Conservation (phyloP, 35 echinoderm and acorn worm genomes). For the Apostichopus japonicus region DNA sequence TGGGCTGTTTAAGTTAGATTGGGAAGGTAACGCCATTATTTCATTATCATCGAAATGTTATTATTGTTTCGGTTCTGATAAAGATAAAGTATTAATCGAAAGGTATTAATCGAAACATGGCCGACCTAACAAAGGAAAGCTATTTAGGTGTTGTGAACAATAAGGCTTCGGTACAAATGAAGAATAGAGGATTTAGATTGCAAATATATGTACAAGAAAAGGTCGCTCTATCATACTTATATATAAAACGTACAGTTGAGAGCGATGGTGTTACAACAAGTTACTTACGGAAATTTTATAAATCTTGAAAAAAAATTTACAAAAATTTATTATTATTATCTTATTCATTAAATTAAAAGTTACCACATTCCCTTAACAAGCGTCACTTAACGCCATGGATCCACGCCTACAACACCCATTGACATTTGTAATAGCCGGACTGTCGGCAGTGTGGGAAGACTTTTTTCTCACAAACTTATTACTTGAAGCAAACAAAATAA, state of each 20-base stretch:
- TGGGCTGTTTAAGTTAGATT: conserved; percentile 72
- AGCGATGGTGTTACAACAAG: conserved; percentile 58
- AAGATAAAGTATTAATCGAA: conserved; percentile 32
- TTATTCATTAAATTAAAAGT: no score
- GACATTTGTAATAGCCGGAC: conserved; percentile 58
- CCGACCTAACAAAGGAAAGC: conserved; percentile 9
- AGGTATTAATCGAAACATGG: conserved; percentile 28
- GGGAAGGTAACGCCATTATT: conserved; percentile 58
- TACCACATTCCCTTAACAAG: no score
- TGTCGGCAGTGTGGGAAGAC: conserved; percentile 64
- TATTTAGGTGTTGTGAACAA: conserved; percentile 52
- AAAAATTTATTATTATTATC: no score
- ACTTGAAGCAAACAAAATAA: conserved; percentile 38
- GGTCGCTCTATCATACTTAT: conserved; percentile 63
- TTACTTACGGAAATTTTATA: no score
- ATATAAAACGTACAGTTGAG: conserved; percentile 64
- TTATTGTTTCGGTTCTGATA: conserved; percentile 55
- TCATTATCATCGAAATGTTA: conserved; percentile 51
- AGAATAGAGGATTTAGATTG: conserved; percentile 61
- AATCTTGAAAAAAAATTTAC: no score
- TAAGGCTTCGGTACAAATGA: not conserved
- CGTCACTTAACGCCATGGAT: no score
- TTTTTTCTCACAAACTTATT: conserved; percentile 62
- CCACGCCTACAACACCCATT: conserved; percentile 60
- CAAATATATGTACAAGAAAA: conserved; percentile 57